Evolutionary conservation across 2,888 invertebrate genomes (phyloP), one percentile per base, ranked within the genome.

Genomic region (Carpatolechia fugitivella): DNA sequence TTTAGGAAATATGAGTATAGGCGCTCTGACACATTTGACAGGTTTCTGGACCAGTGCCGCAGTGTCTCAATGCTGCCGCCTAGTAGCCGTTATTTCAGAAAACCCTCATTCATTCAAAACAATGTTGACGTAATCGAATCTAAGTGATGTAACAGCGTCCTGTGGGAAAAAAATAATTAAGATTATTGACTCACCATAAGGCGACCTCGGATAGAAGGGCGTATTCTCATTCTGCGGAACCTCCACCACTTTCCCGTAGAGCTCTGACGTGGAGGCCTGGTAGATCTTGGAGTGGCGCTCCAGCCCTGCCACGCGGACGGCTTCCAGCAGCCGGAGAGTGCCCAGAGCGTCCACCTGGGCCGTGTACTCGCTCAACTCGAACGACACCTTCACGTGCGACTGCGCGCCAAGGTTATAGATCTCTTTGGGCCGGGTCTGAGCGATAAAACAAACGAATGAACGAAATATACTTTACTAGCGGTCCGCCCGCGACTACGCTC

Each of bases 371-470:
- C 98, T 98, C 59, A 99, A 90, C 76, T 99, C 99, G 78, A 99
- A 99, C 0, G 99, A 99, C 35, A 99, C 98, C 90, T 99, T 99
- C 1, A 99, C 99, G 85, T 99, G 99, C 65, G 99, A 99, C 80
- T 99, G 99, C 0, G 99, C 99, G 0, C 98, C 99, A 60, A 99
- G 91, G 90, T 99, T 99, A 81, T 99, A 99, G 63, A 99, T 96
- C 89, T 99, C 99, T 35, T 93, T 93, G 0, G 99, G 99, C 68
- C 85, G 92, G 77, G 75, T 91, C 93, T 91, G 68, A n/a, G n/a
- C n/a, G n/a, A n/a, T n/a, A n/a, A n/a, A n/a, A n/a, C n/a, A n/a
- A n/a, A n/a, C n/a, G n/a, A n/a, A n/a, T n/a, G n/a, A n/a, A n/a
- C n/a, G n/a, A n/a, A n/a, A n/a, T n/a, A n/a, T n/a, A n/a, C n/a